Evolutionary conservation across 2,888 invertebrate species (phyloP).

Genomic region (Nephrotoma appendiculata): DNA sequence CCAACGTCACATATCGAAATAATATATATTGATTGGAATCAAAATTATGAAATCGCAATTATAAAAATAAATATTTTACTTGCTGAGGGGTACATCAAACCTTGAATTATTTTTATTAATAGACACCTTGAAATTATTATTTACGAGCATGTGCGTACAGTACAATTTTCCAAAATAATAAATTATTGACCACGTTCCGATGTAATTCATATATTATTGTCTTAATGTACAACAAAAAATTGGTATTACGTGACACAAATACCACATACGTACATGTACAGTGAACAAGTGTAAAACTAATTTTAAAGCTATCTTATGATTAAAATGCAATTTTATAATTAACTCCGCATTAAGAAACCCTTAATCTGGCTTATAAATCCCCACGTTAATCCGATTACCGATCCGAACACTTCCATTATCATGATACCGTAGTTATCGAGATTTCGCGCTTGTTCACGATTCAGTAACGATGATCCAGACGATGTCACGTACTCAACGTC

Average conservation of each 20-base stretch:
- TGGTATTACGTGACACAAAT: background rate
- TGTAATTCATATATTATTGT: background rate
- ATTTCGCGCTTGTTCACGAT: background rate
- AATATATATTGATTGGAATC: background rate
- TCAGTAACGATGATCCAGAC: background rate
- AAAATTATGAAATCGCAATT: background rate
- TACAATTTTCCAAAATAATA: background rate
- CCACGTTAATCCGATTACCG: conserved; percentile 14
- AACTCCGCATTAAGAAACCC: background rate
- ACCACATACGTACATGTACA: background rate
- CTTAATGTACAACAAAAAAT: background rate
- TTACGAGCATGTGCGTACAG: background rate
- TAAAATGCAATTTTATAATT: background rate
- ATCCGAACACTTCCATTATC: conserved; percentile 16
- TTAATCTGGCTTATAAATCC: conserved; percentile 13
- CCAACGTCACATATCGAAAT: too few relatives aligned
- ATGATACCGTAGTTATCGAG: conserved; percentile 11
- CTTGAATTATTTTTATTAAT: background rate
- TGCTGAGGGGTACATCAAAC: background rate
- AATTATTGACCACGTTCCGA: background rate
- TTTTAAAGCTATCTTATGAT: too few relatives aligned
- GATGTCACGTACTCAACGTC: background rate
- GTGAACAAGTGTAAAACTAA: background rate
- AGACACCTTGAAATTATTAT: background rate
- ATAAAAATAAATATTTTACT: background rate